phyloP scores from a whole-genome alignment of 2,797 vertebrate species.

The Sylvia borin region DNA sequence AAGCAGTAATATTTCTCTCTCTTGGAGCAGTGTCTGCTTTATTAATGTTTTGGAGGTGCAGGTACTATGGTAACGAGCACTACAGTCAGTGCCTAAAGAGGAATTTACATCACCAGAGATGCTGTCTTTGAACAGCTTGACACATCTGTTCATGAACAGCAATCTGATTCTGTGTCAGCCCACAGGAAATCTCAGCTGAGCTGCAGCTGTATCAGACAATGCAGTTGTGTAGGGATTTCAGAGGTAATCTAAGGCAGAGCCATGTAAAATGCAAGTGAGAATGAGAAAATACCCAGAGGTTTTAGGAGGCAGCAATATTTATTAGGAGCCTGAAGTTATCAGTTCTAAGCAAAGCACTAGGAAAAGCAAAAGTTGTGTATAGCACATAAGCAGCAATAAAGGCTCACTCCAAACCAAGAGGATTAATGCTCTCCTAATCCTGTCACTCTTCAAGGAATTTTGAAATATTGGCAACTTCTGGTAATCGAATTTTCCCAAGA shows the following conservation, averaged over 20 bases:
- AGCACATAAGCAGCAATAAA: background rate
- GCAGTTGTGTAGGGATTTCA: background rate
- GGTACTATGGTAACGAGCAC: constrained; percentile 16
- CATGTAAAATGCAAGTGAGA: constrained; percentile 7
- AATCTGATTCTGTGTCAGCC: constrained; percentile 13
- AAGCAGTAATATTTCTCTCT: background rate
- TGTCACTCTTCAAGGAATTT: background rate
- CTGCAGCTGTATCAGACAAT: constrained; percentile 35
- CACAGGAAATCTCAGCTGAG: background rate
- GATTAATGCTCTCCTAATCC: constrained; percentile 18
- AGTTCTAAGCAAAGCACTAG: background rate
- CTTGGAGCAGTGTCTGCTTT: background rate
- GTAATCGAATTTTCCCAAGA: background rate
- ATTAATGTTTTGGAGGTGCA: constrained; percentile 32
- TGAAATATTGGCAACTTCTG: constrained; percentile 3
- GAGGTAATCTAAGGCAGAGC: constrained; percentile 13
- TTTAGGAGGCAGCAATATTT: constrained; percentile 13
- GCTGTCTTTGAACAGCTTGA: constrained; percentile 35
- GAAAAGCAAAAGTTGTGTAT: background rate
- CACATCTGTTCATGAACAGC: constrained; percentile 30
- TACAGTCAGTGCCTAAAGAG: constrained; percentile 22
- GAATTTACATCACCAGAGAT: background rate
- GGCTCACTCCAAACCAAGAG: background rate
- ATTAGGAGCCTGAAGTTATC: background rate
- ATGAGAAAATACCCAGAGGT: background rate